Evolutionary conservation across 2,888 invertebrate genomes (phyloP).

Genomic region (Escarpia spicata): DNA sequence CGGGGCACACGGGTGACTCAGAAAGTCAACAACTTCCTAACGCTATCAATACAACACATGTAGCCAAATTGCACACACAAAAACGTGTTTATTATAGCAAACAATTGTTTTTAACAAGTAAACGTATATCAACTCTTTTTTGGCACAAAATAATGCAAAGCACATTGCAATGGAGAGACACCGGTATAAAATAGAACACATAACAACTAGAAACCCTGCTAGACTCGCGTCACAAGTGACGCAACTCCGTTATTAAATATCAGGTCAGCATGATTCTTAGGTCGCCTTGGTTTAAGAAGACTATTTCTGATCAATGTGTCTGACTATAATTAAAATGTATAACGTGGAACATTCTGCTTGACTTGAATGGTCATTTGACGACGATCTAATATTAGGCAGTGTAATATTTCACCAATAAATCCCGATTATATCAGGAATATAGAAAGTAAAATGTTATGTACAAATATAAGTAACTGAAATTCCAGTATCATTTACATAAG

Average conservation of each 20-base stretch:
- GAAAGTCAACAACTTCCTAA: no score
- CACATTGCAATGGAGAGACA: background rate
- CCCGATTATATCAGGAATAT: background rate
- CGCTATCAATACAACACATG: no score
- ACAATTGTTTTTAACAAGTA: background rate
- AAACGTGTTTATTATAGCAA: background rate
- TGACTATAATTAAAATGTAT: background rate
- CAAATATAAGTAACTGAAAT: background rate
- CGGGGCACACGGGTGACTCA: no score
- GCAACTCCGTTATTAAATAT: background rate
- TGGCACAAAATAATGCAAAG: background rate
- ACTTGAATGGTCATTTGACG: background rate
- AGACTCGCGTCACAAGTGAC: background rate
- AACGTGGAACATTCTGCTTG: background rate
- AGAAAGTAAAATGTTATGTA: background rate
- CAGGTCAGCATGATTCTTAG: background rate
- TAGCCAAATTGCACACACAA: background rate
- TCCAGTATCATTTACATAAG: background rate
- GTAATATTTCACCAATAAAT: background rate
- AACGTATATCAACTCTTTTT: background rate
- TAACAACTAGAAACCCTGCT: background rate
- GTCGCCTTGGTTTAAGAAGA: background rate
- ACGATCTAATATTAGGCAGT: background rate
- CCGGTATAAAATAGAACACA: conserved; percentile 12
- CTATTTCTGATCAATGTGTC: background rate